Evolutionary conservation across 1,140 invertebrate species (phyloP), one percentile per base, ranked within the genome.

Genomic region (Bombus difficillimus): DNA sequence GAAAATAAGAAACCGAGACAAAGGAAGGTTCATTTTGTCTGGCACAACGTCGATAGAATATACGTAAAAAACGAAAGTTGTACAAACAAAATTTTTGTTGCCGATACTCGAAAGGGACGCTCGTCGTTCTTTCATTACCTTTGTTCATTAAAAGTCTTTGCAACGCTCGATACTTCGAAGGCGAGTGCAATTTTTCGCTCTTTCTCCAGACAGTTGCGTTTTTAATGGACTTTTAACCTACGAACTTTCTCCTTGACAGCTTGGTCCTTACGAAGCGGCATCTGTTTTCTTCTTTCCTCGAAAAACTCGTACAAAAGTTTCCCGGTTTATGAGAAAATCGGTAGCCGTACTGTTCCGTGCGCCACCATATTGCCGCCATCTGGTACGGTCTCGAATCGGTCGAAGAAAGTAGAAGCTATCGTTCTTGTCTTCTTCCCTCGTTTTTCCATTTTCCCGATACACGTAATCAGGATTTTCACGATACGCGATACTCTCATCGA

Each of bases 241-340:
- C 18, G 22, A 78, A 84, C 41, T 77, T 83, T 57, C 10, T 22
- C 64, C 28, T 34, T n/a, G 25, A 66, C 72, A 47, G 25, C 8
- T 32, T 72, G 53, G 13, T 75, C 41, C 74, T 82, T 66, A 82
- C 71, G 80, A 13, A 12, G 37, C 80, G 66, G 39, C 53, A 82
- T 37, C 47, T 73, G 80, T 72, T 82, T 74, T 37, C 78, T 18
- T 13, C 71, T 43, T 25, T 43, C 10, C 22, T 34, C 59, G 39
- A 62, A 10, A 43, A 69, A 68, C 62, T 77, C 57, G 59, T 41
- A 39, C 9, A 28, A 69, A 83, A 77, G 73, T 83, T 83, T n/a
- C 22, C 34, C 74, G 74, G 81, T 77, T 77, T 77, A 83, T 66
- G 81, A 69, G 81, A 77, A 77, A 83, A 77, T 83, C 73, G 72